phyloP scores from a whole-genome alignment of 92 coral and sea anemone genomes.

The Porites evermanni region DNA sequence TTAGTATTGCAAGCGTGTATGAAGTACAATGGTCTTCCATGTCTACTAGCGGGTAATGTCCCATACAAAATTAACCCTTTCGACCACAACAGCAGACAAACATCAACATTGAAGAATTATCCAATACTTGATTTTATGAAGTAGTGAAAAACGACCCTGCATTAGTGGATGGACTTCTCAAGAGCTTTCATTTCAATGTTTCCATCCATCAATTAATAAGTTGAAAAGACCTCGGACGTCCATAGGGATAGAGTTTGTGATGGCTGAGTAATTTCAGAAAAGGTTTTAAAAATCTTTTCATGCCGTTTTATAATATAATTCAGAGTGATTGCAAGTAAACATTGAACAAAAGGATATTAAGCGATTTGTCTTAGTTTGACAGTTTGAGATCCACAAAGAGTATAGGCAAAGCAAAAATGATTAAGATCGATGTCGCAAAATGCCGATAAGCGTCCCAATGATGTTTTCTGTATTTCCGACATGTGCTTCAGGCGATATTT shows the following conservation, averaged over 20 bases:
- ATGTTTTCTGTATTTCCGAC: neutral
- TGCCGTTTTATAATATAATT: conserved; percentile 10
- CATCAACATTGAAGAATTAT: neutral
- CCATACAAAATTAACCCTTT: neutral
- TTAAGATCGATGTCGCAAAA: neutral
- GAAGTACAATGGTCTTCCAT: neutral
- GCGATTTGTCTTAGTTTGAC: neutral
- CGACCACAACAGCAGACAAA: neutral
- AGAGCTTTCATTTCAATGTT: neutral
- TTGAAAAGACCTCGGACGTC: too few species aligned
- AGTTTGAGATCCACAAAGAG: neutral
- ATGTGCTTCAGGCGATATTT: conserved; percentile 20
- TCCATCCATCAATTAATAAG: neutral
- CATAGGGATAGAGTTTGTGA: neutral
- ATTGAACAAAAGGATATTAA: neutral
- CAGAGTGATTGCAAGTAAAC: neutral
- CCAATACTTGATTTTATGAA: neutral
- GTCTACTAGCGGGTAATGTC: neutral
- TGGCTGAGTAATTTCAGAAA: conserved; percentile 1
- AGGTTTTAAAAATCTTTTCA: neutral
- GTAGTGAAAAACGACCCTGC: neutral
- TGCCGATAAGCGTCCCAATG: conserved; percentile 5
- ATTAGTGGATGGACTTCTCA: neutral
- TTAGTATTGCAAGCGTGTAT: neutral
- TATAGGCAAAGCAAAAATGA: neutral